phyloP scores from a whole-genome alignment of 2,888 invertebrate species.

The Ctena decussata region DNA sequence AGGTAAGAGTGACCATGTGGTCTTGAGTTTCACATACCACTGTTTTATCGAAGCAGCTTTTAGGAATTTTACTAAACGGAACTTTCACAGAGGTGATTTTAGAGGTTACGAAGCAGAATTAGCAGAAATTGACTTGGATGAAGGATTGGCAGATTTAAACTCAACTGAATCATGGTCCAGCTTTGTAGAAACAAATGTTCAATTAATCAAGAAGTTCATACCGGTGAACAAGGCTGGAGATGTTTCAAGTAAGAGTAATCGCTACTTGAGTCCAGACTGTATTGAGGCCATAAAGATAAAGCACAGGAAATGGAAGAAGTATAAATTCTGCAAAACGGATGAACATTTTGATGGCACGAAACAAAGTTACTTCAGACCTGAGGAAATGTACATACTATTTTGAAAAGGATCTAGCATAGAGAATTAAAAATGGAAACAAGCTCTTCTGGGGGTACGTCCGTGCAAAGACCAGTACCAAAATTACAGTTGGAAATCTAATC shows the following conservation, averaged over 20 bases:
- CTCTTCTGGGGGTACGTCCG: slow-evolving; percentile 21
- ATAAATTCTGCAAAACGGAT: background rate
- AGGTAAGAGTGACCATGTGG: background rate
- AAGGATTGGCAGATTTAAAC: background rate
- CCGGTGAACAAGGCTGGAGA: background rate
- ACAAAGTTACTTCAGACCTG: background rate
- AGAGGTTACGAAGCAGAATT: background rate
- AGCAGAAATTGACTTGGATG: background rate
- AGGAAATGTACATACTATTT: background rate
- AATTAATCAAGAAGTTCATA: background rate
- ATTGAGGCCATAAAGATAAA: background rate
- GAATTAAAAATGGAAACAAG: background rate
- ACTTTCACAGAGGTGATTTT: background rate
- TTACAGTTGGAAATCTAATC: background rate
- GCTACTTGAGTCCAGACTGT: background rate
- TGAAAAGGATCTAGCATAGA: background rate
- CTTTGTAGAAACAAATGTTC: background rate
- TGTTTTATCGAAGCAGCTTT: background rate
- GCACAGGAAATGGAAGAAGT: background rate
- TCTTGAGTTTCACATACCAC: background rate
- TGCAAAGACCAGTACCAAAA: background rate
- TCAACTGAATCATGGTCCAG: background rate
- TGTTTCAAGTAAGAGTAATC: background rate
- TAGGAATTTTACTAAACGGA: background rate
- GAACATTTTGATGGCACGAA: background rate